Evolutionary conservation across 2,888 invertebrate genomes (phyloP).

Genomic region (Euspilapteryx auroguttella): DNA sequence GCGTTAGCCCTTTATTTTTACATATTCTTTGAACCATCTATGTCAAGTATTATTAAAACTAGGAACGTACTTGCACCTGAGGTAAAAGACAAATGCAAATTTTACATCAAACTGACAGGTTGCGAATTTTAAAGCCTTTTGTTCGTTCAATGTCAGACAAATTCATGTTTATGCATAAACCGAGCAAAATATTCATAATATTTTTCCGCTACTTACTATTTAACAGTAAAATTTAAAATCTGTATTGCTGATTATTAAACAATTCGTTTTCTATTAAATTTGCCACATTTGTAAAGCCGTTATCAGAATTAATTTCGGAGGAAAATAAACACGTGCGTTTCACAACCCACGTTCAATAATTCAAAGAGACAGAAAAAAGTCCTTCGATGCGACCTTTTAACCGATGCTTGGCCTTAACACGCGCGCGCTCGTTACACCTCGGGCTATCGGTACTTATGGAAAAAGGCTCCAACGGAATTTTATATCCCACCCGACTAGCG

Average conservation of each 20-base stretch:
- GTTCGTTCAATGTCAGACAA: constrained; percentile 12
- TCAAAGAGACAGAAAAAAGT: constrained; percentile 17
- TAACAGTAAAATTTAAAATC: constrained; percentile 11
- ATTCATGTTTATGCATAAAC: constrained; percentile 8
- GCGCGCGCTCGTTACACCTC: constrained; percentile 25
- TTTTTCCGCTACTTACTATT: constrained; percentile 7
- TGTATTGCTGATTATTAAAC: too few relatives aligned
- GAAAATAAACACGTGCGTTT: too few relatives aligned
- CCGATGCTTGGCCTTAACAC: constrained; percentile 20
- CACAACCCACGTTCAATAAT: too few relatives aligned
- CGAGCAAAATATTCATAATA: constrained; percentile 8
- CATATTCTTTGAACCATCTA: too few relatives aligned
- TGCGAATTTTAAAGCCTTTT: constrained; percentile 16
- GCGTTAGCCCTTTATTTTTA: too few relatives aligned
- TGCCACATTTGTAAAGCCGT: too few relatives aligned
- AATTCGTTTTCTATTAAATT: too few relatives aligned
- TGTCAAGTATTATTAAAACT: too few relatives aligned
- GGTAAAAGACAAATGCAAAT: too few relatives aligned
- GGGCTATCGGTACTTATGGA: constrained; percentile 42
- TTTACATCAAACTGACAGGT: too few relatives aligned
- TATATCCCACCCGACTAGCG: constrained; percentile 39
- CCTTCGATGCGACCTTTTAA: constrained; percentile 47
- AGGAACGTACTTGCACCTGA: too few relatives aligned
- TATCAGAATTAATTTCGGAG: too few relatives aligned
- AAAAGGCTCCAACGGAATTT: constrained; percentile 55